A percentile compares a stretch with the other conserved stretches of the same genome.
phyloP scores from a whole-genome alignment of 1,140 invertebrate species.

The Leptopilina boulardi region DNA sequence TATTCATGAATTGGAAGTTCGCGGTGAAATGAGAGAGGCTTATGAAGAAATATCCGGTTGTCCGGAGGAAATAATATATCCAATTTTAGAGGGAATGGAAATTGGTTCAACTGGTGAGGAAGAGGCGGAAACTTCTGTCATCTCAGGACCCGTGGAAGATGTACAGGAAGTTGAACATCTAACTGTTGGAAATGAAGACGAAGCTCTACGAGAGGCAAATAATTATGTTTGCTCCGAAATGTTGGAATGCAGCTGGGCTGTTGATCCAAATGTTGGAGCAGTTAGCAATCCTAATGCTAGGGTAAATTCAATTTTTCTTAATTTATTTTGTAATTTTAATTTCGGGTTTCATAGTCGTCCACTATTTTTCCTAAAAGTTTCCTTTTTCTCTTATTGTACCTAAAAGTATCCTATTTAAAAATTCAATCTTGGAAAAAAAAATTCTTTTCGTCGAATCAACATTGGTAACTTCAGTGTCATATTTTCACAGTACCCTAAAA shows the following conservation, averaged over 20 bases:
- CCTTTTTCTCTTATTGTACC: no score
- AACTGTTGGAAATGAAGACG: constrained; percentile 67
- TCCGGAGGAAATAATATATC: constrained; percentile 73
- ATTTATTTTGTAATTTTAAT: constrained; percentile 32
- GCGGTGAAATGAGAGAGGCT: constrained; percentile 72
- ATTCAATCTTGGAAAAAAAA: no score
- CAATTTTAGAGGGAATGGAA: constrained; percentile 73
- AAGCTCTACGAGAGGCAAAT: constrained; percentile 73
- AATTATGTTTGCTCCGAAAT: constrained; percentile 75
- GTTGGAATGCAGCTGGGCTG: constrained; percentile 72
- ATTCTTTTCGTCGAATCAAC: no score
- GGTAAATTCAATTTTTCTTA: constrained; percentile 57
- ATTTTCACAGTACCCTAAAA: no score
- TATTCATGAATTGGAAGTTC: constrained; percentile 73
- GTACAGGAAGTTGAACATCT: constrained; percentile 61
- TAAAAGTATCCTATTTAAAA: no score
- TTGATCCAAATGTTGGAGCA: constrained; percentile 68
- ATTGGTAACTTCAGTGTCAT: no score
- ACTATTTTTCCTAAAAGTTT: no score
- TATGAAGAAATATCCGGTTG: constrained; percentile 74
- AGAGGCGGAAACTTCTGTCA: constrained; percentile 53
- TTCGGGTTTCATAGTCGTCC: no score
- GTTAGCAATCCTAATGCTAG: constrained; percentile 58
- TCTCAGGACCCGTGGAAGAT: constrained; percentile 52
- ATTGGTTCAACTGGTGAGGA: constrained; percentile 65